Evolutionary conservation across 2,888 invertebrate species (phyloP), one percentile per base, ranked within the genome.

Genomic region (Ectropis crepuscularia): DNA sequence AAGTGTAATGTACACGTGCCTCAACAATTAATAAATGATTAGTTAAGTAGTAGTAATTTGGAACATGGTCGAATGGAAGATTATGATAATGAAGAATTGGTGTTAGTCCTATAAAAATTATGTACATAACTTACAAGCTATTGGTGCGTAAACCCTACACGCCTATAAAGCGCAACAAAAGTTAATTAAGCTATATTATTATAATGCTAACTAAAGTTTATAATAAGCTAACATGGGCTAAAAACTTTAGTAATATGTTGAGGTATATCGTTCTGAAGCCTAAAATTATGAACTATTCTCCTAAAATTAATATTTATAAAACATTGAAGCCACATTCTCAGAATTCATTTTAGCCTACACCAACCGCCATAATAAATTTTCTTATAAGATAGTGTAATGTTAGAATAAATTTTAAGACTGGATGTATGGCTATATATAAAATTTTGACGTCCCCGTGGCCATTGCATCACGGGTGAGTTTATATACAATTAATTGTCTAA

Each of bases 331-430:
- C 49, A n/a, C 49, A 50, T 42, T 63, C 53, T 59, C 59, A 5
- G 11, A 49, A 63, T 55, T 49, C 36, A 59, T 65, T 61, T 53
- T 59, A 62, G 53, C 46, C n/a, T 48, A 60, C 59, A 66, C 57
- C 12, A 6, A 16, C 8, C 9, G 9, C 50, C 11, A 50, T 1
- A 28, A 48, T 11, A 48, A n/a, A 11, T 36, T n/a, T 36, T 36
- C 4, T 37, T 9, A 12, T 16, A 47, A 38, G 11, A 0, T 11
- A 49, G 43, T 61, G 54, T 43, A 36, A 38, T 43, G 36, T 48
- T 61, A 53, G 38, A 47, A 57, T 57, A 12, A 63, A 60, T 57
- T 60, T 1, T n/a, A 42, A 60, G 54, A 60, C 57, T 57, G 53
- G 38, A 46, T 2, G 47, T 51, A 63, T 48, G 48, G 47, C 55